phyloP scores from a whole-genome alignment of 2,888 invertebrate genomes.

The Yponomeuta malinellus region DNA sequence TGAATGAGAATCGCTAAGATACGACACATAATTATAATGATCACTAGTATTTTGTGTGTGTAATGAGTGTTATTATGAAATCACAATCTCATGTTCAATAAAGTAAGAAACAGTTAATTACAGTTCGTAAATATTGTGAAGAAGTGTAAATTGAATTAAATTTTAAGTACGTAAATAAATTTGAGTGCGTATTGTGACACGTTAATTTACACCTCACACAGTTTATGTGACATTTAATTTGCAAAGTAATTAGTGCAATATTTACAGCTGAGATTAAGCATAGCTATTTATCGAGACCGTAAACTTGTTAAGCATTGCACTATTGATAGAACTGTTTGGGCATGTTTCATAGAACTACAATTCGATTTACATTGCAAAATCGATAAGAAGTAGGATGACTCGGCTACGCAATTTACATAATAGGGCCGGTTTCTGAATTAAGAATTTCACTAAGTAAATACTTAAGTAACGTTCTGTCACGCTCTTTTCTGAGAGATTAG shows the following conservation, averaged over 20 bases:
- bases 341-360: too few relatives aligned
- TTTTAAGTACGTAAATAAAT: neutral
- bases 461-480: too few relatives aligned
- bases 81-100: too few relatives aligned
- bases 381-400: too few relatives aligned
- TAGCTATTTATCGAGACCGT: neutral
- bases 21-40: slow-evolving; percentile 18
- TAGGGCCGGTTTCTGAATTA: too few relatives aligned
- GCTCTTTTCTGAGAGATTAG: too few relatives aligned
- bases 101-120: too few relatives aligned
- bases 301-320: neutral
- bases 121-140: neutral
- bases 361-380: too few relatives aligned
- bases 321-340: neutral
- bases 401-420: too few relatives aligned
- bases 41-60: neutral
- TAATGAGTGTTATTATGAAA: too few relatives aligned
- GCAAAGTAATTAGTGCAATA: neutral
- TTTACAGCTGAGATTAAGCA: neutral
- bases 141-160: neutral
- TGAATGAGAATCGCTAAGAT: slow-evolving; percentile 5
- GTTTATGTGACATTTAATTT: neutral
- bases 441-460: too few relatives aligned
- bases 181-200: neutral
- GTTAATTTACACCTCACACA: neutral